Conservation (phyloP, 2,113 vertebrate species). For the Machaerirhynchus nigripectus region DNA sequence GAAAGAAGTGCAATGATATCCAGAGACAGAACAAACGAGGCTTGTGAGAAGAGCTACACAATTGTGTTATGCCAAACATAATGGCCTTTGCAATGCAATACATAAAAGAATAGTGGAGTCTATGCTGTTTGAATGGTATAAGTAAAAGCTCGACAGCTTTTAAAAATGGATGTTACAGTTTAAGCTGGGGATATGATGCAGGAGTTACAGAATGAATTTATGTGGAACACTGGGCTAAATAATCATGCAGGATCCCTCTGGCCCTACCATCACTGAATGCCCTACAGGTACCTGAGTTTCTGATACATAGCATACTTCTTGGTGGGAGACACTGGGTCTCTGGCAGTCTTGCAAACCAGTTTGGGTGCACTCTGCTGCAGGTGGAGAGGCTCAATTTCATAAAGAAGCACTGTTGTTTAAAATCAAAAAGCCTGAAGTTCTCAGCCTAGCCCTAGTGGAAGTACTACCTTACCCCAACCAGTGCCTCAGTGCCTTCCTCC, state of each 20-base stretch:
- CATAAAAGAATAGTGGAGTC: background rate
- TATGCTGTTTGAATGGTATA: background rate
- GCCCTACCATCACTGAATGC: background rate
- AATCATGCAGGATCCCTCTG: background rate
- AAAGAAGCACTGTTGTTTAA: background rate
- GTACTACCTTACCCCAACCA: fast-evolving
- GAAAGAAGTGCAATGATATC: background rate
- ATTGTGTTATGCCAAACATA: background rate
- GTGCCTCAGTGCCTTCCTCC: background rate
- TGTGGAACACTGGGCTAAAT: background rate
- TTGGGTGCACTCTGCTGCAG: background rate
- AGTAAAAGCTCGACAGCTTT: background rate
- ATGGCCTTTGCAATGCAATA: background rate
- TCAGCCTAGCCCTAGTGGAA: background rate
- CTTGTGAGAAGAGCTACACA: background rate
- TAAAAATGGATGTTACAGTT: background rate
- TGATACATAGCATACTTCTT: background rate
- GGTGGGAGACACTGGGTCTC: background rate
- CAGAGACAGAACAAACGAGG: background rate
- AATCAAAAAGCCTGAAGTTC: background rate
- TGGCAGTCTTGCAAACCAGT: background rate
- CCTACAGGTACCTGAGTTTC: background rate
- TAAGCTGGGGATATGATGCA: background rate
- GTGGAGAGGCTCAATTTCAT: background rate
- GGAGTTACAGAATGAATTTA: background rate